phyloP scores from a whole-genome alignment of 2,797 vertebrate species.

The Buceros bicornis region DNA sequence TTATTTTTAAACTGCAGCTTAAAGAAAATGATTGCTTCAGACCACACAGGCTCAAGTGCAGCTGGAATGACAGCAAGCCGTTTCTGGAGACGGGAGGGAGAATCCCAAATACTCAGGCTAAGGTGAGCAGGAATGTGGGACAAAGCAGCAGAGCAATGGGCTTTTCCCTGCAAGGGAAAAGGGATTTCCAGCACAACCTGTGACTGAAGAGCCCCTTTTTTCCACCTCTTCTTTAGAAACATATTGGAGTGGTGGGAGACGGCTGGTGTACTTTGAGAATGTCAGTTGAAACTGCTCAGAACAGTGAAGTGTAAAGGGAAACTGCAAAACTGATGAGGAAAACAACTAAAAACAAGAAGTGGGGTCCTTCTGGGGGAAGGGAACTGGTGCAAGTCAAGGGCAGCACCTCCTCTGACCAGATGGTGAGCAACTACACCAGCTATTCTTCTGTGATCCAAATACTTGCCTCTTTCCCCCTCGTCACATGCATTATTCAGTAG shows the following conservation, averaged over 20 bases:
- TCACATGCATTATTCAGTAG: not conserved
- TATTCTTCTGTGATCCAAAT: not conserved
- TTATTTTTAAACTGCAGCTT: conserved; percentile 53
- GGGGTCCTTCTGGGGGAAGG: not conserved
- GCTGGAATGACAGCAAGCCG: not conserved
- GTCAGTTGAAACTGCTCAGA: not conserved
- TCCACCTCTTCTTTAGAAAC: not conserved
- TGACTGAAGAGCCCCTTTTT: not conserved
- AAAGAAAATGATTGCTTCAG: conserved; percentile 46
- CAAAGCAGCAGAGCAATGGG: not conserved
- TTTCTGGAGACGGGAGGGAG: not conserved
- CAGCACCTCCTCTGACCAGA: not conserved
- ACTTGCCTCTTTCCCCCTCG: not conserved
- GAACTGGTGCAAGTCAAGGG: not conserved
- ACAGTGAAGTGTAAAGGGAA: not conserved
- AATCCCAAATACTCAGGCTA: not conserved
- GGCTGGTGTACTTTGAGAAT: not conserved
- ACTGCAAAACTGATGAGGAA: not conserved
- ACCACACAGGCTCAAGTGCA: conserved; percentile 20
- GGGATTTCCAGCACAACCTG: not conserved
- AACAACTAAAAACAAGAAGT: not conserved
- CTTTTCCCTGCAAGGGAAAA: not conserved
- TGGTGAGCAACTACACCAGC: not conserved
- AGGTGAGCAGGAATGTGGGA: not conserved
- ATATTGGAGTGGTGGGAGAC: not conserved